Evolutionary conservation across 2,797 vertebrate species (phyloP).

Genomic region (Argyrosomus regius): DNA sequence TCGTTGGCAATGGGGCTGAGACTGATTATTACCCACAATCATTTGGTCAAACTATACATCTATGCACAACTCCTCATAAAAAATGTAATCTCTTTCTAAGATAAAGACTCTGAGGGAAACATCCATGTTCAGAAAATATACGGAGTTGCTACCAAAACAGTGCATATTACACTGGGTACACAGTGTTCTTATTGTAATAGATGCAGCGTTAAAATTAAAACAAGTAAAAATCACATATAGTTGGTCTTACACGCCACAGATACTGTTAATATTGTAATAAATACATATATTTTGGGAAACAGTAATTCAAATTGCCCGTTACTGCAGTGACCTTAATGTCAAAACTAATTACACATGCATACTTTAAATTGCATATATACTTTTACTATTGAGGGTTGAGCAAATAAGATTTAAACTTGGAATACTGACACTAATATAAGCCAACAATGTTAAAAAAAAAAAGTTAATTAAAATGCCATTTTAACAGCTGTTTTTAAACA

Average conservation of each 20-base stretch:
- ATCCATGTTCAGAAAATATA: background rate
- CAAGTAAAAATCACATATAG: background rate
- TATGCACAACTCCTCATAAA: background rate
- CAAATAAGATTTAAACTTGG: background rate
- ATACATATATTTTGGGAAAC: conserved; percentile 1
- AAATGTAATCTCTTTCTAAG: background rate
- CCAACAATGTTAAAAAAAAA: background rate
- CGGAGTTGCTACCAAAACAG: background rate
- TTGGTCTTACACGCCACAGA: background rate
- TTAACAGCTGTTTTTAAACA: conserved; percentile 8
- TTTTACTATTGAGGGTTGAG: background rate
- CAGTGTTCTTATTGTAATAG: conserved; percentile 38
- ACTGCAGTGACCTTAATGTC: background rate
- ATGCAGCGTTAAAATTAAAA: background rate
- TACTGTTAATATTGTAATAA: background rate
- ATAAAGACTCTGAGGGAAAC: background rate
- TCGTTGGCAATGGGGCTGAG: conserved; percentile 1
- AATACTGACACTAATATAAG: background rate
- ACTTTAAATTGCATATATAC: background rate
- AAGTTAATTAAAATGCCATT: background rate
- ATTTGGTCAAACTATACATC: conserved; percentile 6
- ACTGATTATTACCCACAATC: background rate
- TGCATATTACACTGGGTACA: conserved; percentile 30
- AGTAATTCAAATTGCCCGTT: background rate
- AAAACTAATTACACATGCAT: background rate